Conservation (phyloP, 2,888 invertebrate species). For the Myopa tessellatipennis region DNA sequence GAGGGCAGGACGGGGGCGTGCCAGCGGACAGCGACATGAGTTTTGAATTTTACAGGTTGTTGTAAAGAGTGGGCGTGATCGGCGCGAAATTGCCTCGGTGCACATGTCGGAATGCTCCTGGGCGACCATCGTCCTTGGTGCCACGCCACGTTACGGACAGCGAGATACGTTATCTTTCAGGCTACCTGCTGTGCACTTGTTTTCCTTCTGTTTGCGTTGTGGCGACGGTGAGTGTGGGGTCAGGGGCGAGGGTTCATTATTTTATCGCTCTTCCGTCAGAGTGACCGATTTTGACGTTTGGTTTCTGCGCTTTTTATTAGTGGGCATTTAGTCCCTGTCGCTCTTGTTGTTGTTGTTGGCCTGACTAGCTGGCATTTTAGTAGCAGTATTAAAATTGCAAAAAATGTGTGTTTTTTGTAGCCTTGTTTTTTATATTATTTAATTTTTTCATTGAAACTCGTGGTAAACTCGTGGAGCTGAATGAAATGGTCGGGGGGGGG, state of each 20-base stretch:
- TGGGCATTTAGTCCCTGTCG: background rate
- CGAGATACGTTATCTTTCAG: too few relatives aligned
- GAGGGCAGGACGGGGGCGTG: background rate
- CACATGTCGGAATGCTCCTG: slow-evolving; percentile 32
- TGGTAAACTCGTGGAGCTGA: background rate
- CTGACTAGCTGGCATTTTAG: slow-evolving; percentile 18
- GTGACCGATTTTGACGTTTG: slow-evolving; percentile 39
- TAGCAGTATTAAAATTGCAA: slow-evolving; percentile 39
- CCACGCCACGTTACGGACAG: background rate
- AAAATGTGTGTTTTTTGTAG: slow-evolving; percentile 20
- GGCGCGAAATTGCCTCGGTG: slow-evolving; percentile 36
- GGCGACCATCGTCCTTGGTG: background rate
- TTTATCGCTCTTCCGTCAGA: slow-evolving; percentile 41
- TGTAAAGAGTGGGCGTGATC: slow-evolving; percentile 33
- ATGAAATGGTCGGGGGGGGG: background rate
- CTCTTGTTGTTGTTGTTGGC: slow-evolving; percentile 18
- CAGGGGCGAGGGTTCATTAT: slow-evolving; percentile 35
- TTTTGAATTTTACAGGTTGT: slow-evolving; percentile 28
- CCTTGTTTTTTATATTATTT: slow-evolving; percentile 3
- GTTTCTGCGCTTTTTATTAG: slow-evolving; percentile 18
- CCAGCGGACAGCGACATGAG: background rate
- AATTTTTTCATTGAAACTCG: slow-evolving; percentile 23
- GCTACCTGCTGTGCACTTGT: background rate
- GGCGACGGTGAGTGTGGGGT: background rate
- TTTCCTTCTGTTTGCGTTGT: background rate